Evolutionary conservation across 2,888 invertebrate species (phyloP), one percentile per base, ranked within the genome.

Genomic region (Eupithecia tripunctaria): DNA sequence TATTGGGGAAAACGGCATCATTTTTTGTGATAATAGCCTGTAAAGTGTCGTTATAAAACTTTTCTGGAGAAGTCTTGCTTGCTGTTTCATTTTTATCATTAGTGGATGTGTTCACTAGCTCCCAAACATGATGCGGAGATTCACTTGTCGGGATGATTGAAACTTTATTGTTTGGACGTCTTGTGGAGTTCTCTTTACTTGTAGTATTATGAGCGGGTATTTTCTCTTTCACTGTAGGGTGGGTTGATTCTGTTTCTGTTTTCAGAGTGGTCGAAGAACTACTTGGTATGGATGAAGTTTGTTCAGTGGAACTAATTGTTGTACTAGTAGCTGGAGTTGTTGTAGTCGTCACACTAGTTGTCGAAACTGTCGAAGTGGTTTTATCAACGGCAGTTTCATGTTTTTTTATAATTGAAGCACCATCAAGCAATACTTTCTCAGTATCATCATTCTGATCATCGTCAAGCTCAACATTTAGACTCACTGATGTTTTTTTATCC

Each of bases 21-120:
- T 96, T 95, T 85, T 95, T 95, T 2, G 95, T 95, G 47, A 96
- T 95, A 80, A 96, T 95, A 3, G 96, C 96, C 84, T 96, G 96
- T 63, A 96, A 87, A 0, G 96, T 96, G 76, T 96, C 95, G 80
- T 96, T 96, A 75, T 95, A 96, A 76, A 95, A 94, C 84, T 94
- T 95, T 79, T 95, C 93, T 76, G 95, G 95, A 5, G 89, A 89
- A 76, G 81, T 81, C 86, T 93, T 94, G 74, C 75, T 87, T 68
- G 82, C 84, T 1, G 90, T 89, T 29, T 90, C 92, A 78, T 93
- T 93, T 73, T 74, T 80, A 67, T 90, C 90, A 67, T 87, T 92
- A 15, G 92, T 93, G 1, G 94, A 94, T 69, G 93, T 94, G 75
- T 96, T 96, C 0, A 96, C 93, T 82, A 95, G 91, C 83, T 96